Conservation (phyloP, 1,140 invertebrate genomes). For the Tenebrio molitor region DNA sequence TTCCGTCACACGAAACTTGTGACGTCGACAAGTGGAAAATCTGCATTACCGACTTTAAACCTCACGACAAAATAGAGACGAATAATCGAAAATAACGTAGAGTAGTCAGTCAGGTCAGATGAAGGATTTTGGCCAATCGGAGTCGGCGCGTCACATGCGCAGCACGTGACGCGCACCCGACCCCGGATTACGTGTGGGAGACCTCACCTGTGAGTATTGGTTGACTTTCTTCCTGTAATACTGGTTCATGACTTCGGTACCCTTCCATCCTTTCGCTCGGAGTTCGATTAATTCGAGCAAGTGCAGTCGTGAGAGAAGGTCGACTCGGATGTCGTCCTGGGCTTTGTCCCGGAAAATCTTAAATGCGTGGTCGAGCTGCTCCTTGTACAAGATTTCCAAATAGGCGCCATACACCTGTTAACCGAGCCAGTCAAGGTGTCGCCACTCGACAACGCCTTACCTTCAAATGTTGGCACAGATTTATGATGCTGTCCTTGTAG, state of each 20-base stretch:
- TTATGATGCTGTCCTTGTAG: constrained; percentile 62
- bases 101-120: no score
- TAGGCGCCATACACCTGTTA: constrained; percentile 64
- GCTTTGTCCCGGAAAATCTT: constrained; percentile 89
- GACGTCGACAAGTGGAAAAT: no score
- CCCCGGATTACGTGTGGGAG: no score
- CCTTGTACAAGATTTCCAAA: constrained; percentile 67
- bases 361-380: constrained; percentile 80
- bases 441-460: constrained; percentile 44
- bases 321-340: constrained; percentile 82
- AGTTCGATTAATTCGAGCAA: constrained; percentile 91
- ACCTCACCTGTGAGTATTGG: constrained; percentile 67
- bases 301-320: constrained; percentile 84
- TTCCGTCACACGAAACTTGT: no score
- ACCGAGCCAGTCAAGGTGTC: neutral
- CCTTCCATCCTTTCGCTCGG: constrained; percentile 87
- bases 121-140: no score
- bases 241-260: constrained; percentile 82
- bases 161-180: no score
- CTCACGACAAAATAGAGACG: no score
- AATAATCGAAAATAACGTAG: no score
- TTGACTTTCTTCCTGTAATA: constrained; percentile 86
- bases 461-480: constrained; percentile 65
- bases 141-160: no score
- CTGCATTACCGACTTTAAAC: no score